Percentiles rank a stretch among this genome's conserved stretches.
phyloP scores from a whole-genome alignment of 1,140 invertebrate genomes.

The Zaprionus capensis region DNA sequence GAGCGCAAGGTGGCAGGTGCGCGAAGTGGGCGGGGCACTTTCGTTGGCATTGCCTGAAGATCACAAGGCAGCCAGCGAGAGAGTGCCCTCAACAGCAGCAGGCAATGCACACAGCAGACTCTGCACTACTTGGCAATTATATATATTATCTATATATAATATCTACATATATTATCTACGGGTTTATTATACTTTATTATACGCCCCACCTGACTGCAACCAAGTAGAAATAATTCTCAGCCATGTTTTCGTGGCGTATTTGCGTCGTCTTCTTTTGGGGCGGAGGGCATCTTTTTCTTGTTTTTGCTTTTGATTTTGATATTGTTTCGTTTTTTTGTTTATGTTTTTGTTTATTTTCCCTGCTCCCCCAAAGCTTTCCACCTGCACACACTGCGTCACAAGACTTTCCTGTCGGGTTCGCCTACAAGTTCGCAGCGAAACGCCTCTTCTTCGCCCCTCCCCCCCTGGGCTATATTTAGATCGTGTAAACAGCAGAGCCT shows the following conservation, averaged over 20 bases:
- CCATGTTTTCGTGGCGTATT: slow-evolving; percentile 51
- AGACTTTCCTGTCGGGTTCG: slow-evolving; percentile 61
- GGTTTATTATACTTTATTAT: slow-evolving; percentile 16
- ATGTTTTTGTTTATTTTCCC: slow-evolving; percentile 56
- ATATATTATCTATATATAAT: slow-evolving; percentile 19
- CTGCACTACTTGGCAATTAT: slow-evolving; percentile 15
- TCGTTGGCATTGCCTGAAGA: slow-evolving; percentile 67
- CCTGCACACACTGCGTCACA: slow-evolving; percentile 74
- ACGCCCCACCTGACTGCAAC: background rate
- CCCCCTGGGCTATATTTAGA: slow-evolving; percentile 59
- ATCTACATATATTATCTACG: slow-evolving; percentile 21
- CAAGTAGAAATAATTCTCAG: background rate
- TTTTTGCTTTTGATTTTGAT: slow-evolving; percentile 1
- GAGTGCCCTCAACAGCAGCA: slow-evolving; percentile 29
- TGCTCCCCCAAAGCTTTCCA: slow-evolving; percentile 48
- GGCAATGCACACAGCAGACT: slow-evolving; percentile 28
- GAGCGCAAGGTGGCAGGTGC: slow-evolving; percentile 17
- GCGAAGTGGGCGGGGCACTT: slow-evolving; percentile 36
- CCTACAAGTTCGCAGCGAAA: slow-evolving; percentile 42
- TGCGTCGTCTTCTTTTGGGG: slow-evolving; percentile 52
- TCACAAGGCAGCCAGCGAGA: slow-evolving; percentile 61
- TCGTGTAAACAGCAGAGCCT: slow-evolving; percentile 67
- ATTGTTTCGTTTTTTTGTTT: slow-evolving; percentile 2
- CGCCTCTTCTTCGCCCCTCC: slow-evolving; percentile 15
- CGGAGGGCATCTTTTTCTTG: slow-evolving; percentile 23